Base-by-base conservation (phyloP, 2,113 vertebrate species). In the Danionella cerebrum region DNA sequence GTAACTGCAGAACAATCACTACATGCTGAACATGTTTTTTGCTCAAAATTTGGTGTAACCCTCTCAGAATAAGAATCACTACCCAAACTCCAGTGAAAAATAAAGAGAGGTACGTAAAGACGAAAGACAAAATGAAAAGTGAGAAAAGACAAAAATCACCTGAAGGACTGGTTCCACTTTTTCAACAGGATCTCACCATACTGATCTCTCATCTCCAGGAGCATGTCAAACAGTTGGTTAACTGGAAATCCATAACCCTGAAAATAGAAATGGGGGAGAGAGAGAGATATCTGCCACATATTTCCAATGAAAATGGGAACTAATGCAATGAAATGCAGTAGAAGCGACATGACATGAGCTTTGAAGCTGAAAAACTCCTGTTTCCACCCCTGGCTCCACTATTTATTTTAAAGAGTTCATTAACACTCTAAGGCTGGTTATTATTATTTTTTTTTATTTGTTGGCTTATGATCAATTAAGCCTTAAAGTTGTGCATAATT, bases 201-300 rank as follows among this genome's bases (percentile, higher is more conserved):
- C 58, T 98, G 95, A 48, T 98, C 96, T 71, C 94, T 87, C 82
- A 98, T 92, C 83, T 98, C 96, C 83, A 98, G 79, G 31, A 98
- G 85, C 93, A 98, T 91, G 82, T 98, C 96, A 14, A 98, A 98
- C 64, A 98, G 89, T 71, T 97, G 96, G 33, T 92, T 95, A 68
- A 98, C 94, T 0, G 91, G 94, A 84, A 98, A 98, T 1, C 95
- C 96, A 0, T 94, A 98, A 18, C 92, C 95, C 96, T 98, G 86
- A 36, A 38, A 0, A 35, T 19, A 48, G 35, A 58, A 58, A 42
- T 47, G 4, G 31, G 5, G 2, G 9, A 31, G 0, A 69, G 7
- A 11, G 39, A 1, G 8, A 44, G 13, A 12, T 1, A 6, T 3
- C 53, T 18, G 5, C 3, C 9, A 39, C 2, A 13, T 13, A 16